Evolutionary conservation across 2,888 invertebrate species (phyloP).

Genomic region (Zootermopsis nevadensis): DNA sequence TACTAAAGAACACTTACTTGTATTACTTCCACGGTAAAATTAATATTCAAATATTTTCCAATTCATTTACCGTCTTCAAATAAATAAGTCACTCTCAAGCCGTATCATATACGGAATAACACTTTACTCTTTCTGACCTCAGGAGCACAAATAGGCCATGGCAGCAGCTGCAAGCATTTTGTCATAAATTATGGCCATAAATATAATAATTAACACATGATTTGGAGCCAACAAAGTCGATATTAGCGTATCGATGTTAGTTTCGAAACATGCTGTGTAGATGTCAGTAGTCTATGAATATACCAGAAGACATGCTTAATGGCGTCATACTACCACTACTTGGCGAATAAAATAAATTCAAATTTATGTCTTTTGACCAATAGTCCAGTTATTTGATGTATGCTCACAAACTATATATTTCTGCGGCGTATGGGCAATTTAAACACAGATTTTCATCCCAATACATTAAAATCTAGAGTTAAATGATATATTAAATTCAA

Average conservation of each 20-base stretch:
- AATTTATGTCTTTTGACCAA: too few species aligned
- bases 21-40: neutral
- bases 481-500: too few species aligned
- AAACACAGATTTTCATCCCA: too few species aligned
- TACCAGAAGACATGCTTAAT: too few species aligned
- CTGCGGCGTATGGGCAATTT: too few species aligned
- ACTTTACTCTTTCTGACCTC: neutral
- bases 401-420: too few species aligned
- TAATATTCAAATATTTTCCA: neutral
- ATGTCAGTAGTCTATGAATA: neutral
- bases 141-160: neutral
- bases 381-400: too few species aligned
- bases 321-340: too few species aligned
- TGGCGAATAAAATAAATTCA: too few species aligned
- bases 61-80: neutral
- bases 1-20: neutral
- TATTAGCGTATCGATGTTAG: slow-evolving; percentile 9
- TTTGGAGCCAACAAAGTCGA: slow-evolving; percentile 39
- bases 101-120: neutral
- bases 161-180: neutral
- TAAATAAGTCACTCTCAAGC: neutral
- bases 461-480: too few species aligned
- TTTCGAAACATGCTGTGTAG: neutral
- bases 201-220: slow-evolving; percentile 32
- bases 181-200: slow-evolving; percentile 30